A percentile compares a stretch with the other conserved stretches of the same genome.
phyloP scores from a whole-genome alignment of 2,888 invertebrate species.

The Stegana nigrithorax region DNA sequence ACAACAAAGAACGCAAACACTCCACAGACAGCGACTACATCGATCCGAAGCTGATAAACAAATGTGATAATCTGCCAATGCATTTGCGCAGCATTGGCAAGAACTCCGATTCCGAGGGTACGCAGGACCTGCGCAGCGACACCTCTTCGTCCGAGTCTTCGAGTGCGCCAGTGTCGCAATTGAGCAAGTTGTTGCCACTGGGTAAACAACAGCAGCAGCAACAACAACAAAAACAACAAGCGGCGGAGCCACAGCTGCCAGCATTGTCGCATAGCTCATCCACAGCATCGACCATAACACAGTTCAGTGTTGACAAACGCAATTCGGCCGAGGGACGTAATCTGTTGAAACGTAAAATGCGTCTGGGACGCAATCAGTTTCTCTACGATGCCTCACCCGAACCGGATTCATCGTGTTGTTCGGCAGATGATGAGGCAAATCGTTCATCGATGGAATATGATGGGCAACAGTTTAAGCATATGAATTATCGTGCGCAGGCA shows the following conservation, averaged over 20 bases:
- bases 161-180: conserved; percentile 21
- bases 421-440: conserved; percentile 63
- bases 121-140: conserved; percentile 30
- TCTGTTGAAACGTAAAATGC: conserved; percentile 65
- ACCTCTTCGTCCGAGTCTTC: conserved; percentile 49
- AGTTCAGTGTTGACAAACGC: conserved; percentile 36
- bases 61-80: conserved; percentile 77
- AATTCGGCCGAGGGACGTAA: conserved; percentile 60
- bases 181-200: conserved; percentile 22
- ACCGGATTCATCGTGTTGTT: conserved; percentile 51
- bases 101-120: conserved; percentile 28
- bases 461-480: conserved; percentile 44
- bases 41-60: conserved; percentile 76
- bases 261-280: conserved; percentile 43
- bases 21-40: conserved; percentile 66
- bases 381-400: conserved; percentile 67
- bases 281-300: conserved; percentile 47
- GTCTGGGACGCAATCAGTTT: conserved; percentile 68
- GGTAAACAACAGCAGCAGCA: neutral
- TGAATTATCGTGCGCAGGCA: neutral
- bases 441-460: conserved; percentile 58
- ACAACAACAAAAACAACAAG: conserved; percentile 3
- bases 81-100: conserved; percentile 33
- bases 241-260: neutral
- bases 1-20: conserved; percentile 19